Evolutionary conservation across 2,797 vertebrate genomes (phyloP).

Genomic region (Knipowitschia caucasica): DNA sequence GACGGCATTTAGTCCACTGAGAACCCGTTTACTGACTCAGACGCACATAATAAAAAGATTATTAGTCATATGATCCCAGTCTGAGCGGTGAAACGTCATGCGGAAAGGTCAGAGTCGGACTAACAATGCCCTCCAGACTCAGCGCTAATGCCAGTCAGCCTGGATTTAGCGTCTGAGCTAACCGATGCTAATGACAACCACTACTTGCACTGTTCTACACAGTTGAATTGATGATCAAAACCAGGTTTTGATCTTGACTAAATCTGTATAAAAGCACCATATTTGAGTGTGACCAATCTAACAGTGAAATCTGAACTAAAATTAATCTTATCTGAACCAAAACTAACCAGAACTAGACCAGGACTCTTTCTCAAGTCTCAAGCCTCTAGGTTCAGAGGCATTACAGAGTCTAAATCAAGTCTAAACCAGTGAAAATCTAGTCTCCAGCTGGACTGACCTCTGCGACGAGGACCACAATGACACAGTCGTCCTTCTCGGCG

Average conservation of each 20-base stretch:
- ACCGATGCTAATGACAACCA: conserved; percentile 12
- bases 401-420: background rate
- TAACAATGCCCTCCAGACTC: background rate
- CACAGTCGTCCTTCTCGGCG: conserved; percentile 90
- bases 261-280: too few relatives aligned
- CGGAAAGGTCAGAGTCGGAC: conserved; percentile 3
- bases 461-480: conserved; percentile 95
- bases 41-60: background rate
- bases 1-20: background rate
- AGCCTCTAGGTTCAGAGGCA: background rate
- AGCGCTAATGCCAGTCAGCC: background rate
- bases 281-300: too few relatives aligned
- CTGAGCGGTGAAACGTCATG: background rate
- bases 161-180: conserved; percentile 1
- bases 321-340: too few relatives aligned
- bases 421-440: background rate
- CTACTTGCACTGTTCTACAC: too few relatives aligned
- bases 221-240: too few relatives aligned
- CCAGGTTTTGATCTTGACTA: too few relatives aligned
- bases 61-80: conserved; percentile 1
- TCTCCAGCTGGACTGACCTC: conserved; percentile 78
- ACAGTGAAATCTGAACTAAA: too few relatives aligned
- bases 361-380: too few relatives aligned
- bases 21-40: background rate
- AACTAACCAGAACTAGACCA: background rate